Evolutionary conservation across 2,113 vertebrate genomes (phyloP).

Genomic region (Tetrax tetrax): DNA sequence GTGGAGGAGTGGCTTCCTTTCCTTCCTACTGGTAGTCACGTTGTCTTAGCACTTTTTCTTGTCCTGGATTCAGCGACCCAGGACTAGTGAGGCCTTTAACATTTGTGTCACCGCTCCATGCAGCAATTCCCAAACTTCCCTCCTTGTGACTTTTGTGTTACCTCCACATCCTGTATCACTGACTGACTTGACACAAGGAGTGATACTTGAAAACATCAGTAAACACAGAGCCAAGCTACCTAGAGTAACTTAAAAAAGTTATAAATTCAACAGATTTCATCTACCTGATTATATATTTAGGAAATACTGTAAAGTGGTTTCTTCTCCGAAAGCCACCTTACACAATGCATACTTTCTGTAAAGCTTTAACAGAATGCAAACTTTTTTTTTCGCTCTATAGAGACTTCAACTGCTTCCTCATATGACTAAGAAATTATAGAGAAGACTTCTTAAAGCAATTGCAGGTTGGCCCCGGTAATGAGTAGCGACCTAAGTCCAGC

Average conservation of each 20-base stretch:
- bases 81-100: accelerated
- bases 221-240: accelerated
- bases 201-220: neutral
- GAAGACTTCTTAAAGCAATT: neutral
- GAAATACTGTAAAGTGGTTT: accelerated
- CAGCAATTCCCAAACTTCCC: neutral
- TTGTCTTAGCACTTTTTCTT: too few species aligned
- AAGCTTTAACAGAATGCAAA: neutral
- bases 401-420: neutral
- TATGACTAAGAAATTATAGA: neutral
- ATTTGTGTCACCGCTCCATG: accelerated
- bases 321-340: neutral
- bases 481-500: neutral
- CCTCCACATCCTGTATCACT: neutral
- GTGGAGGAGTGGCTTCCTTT: accelerated
- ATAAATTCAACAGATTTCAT: neutral
- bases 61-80: neutral
- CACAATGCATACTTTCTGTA: accelerated
- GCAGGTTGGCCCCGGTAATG: neutral
- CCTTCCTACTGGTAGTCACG: accelerated
- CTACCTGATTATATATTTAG: neutral
- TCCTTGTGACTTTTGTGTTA: neutral
- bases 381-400: neutral
- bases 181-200: neutral
- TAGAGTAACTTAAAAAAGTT: neutral